A percentile compares a stretch with the other conserved stretches of the same genome.
These are phyloP conservation scores for Oscheius onirici DNA, from an alignment of 2,888 invertebrate genomes.

Conservation along the genomic window DNA sequence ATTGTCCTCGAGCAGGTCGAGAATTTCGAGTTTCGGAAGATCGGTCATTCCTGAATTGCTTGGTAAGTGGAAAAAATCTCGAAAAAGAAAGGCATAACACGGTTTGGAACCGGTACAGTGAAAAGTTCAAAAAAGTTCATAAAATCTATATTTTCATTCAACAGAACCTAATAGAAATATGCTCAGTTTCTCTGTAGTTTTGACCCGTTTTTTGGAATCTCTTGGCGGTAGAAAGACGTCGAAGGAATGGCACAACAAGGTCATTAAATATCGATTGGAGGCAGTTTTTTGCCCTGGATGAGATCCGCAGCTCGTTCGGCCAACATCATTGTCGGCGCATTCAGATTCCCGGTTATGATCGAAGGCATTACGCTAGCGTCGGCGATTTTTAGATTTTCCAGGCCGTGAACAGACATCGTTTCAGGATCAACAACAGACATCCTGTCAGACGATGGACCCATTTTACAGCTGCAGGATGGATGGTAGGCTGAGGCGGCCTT, in stretches of 20 bases:
- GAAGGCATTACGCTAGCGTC: constrained; percentile 85
- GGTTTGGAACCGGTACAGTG: no score
- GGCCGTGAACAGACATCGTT: constrained; percentile 67
- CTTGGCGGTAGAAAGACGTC: no score
- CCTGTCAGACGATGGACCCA: constrained; percentile 75
- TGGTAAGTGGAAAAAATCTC: no score
- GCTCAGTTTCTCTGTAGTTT: no score
- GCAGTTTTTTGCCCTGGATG: constrained; percentile 63
- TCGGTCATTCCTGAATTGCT: not conserved
- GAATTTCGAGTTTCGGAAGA: constrained; percentile 18
- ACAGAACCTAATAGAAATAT: no score
- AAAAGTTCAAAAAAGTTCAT: no score
- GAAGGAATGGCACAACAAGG: not conserved
- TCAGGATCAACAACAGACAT: constrained; percentile 80
- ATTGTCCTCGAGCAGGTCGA: constrained; percentile 35
- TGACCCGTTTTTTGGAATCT: no score
- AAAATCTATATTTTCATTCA: no score
- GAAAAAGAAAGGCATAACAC: no score
- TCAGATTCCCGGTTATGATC: constrained; percentile 82
- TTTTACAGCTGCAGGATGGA: constrained; percentile 82
- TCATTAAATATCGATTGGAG: not conserved
- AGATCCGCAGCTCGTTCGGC: constrained; percentile 75
- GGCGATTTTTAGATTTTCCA: constrained; percentile 75
- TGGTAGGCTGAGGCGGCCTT: constrained; percentile 80
- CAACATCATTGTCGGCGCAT: constrained; percentile 75